A percentile compares a stretch with the other conserved stretches of the same genome.
phyloP scores from a whole-genome alignment of 2,888 invertebrate species.

The Leucophora obtusa region DNA sequence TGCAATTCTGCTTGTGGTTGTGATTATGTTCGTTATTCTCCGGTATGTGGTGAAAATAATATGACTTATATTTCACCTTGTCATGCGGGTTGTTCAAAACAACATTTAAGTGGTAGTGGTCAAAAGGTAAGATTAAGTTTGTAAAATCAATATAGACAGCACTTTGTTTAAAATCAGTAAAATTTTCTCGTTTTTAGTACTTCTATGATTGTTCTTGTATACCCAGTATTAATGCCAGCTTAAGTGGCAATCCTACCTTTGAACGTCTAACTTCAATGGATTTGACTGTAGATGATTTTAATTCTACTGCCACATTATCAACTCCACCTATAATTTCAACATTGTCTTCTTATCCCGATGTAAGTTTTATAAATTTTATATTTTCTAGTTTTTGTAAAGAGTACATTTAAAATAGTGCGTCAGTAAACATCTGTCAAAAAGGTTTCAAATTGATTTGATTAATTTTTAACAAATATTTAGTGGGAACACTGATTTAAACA shows the following conservation, averaged over 20 bases:
- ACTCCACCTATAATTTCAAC: slow-evolving; percentile 24
- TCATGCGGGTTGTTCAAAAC: slow-evolving; percentile 85
- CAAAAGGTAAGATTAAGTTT: slow-evolving; percentile 75
- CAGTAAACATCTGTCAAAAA: too few species aligned
- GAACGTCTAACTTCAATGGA: slow-evolving; percentile 70
- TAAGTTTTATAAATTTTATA: slow-evolving; percentile 52
- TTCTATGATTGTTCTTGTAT: slow-evolving; percentile 76
- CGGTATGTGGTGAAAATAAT: slow-evolving; percentile 84
- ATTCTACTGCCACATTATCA: slow-evolving; percentile 7
- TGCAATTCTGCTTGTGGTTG: slow-evolving; percentile 85
- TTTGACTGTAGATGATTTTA: slow-evolving; percentile 43
- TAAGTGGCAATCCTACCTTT: slow-evolving; percentile 66
- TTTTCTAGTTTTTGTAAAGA: too few species aligned
- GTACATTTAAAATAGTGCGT: too few species aligned
- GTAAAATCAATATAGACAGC: background rate
- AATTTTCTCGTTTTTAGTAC: slow-evolving; percentile 64
- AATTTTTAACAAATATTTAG: too few species aligned
- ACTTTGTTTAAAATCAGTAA: background rate
- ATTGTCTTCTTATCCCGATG: slow-evolving; percentile 61
- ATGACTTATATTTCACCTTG: slow-evolving; percentile 88
- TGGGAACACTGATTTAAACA: too few species aligned
- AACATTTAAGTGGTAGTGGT: slow-evolving; percentile 77
- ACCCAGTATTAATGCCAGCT: slow-evolving; percentile 65
- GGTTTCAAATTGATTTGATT: too few species aligned
- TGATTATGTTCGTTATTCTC: slow-evolving; percentile 85